These are phyloP conservation scores for Tenualosa ilisha DNA, from an alignment of 2,797 vertebrate genomes.

Conservation along the genomic window DNA sequence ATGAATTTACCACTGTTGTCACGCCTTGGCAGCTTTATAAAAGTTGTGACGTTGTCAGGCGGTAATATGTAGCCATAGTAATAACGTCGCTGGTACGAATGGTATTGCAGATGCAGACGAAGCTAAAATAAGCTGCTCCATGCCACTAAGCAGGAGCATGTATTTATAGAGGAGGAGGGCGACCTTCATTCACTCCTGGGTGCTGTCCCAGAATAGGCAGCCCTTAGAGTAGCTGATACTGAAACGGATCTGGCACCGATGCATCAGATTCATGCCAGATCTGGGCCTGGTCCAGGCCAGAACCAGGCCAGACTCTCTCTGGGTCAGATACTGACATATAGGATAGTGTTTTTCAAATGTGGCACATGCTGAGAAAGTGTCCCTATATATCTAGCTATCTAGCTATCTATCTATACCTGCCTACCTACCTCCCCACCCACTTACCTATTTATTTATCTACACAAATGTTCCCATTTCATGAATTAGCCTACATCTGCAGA, in stretches of 20 bases:
- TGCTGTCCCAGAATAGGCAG: slow-evolving; percentile 2
- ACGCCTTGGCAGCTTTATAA: not conserved
- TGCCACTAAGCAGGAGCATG: not conserved
- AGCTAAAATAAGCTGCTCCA: not conserved
- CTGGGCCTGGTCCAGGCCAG: not conserved
- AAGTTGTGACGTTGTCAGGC: not conserved
- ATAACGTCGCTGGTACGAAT: not conserved
- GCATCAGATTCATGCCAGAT: not conserved
- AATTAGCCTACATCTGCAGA: too few species aligned
- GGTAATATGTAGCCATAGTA: not conserved
- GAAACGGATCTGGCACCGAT: not conserved
- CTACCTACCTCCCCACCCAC: too few species aligned
- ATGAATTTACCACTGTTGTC: not conserved
- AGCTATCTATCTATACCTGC: too few species aligned
- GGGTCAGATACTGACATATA: not conserved
- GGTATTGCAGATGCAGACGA: not conserved
- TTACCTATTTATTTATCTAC: too few species aligned
- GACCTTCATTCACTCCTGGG: slow-evolving; percentile 9
- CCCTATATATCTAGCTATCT: too few species aligned
- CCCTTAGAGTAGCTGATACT: not conserved
- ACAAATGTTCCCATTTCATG: too few species aligned
- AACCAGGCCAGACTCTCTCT: not conserved
- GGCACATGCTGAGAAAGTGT: not conserved
- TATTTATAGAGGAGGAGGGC: not conserved
- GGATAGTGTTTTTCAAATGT: not conserved